A percentile compares a stretch with the other conserved stretches of the same genome.
Conservation (phyloP, 2,113 vertebrate species). For the Cryptoleucopteryx plumbea region DNA sequence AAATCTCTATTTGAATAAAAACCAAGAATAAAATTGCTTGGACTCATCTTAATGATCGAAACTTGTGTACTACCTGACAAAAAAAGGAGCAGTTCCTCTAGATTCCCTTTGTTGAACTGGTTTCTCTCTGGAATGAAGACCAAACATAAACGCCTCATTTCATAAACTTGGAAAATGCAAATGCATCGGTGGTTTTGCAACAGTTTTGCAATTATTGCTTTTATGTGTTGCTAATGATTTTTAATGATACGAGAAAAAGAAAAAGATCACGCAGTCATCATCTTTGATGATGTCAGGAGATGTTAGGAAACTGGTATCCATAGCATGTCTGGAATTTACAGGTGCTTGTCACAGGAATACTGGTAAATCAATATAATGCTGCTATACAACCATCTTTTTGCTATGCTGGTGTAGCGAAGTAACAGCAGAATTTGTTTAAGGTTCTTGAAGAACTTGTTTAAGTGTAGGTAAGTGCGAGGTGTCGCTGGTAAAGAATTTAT, state of each 20-base stretch:
- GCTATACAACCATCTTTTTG: not conserved
- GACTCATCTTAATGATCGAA: not conserved
- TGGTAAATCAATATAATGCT: not conserved
- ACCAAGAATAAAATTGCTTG: not conserved
- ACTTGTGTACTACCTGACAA: not conserved
- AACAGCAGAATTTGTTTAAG: not conserved
- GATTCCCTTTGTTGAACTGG: not conserved
- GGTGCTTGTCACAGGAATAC: not conserved
- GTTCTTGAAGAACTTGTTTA: not conserved
- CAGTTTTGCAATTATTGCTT: not conserved
- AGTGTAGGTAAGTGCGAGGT: not conserved
- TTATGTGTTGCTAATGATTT: not conserved
- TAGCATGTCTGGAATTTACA: not conserved
- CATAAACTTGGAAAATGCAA: not conserved
- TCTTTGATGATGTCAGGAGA: not conserved
- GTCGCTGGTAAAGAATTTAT: not conserved
- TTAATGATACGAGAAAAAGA: not conserved
- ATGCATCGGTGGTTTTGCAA: not conserved
- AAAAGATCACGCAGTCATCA: fast-evolving
- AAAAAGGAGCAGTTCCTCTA: not conserved
- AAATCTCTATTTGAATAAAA: not conserved
- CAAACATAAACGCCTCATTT: not conserved
- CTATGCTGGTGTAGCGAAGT: not conserved
- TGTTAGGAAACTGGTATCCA: not conserved
- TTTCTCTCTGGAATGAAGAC: not conserved